phyloP scores from a whole-genome alignment of 2,113 vertebrate genomes.

The Onychorhynchus coronatus region DNA sequence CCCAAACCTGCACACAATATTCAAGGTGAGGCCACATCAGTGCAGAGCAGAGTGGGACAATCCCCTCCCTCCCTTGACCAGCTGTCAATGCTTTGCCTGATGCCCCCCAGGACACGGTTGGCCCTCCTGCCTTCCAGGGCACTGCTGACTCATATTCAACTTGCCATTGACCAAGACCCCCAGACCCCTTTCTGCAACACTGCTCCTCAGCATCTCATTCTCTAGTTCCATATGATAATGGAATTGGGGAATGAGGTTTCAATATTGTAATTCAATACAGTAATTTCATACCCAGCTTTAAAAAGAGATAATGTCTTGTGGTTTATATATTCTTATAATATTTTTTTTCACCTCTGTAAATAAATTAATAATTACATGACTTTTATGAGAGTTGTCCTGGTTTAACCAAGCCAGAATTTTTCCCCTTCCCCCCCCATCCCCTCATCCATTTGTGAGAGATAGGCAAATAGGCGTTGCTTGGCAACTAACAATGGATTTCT shows the following conservation, averaged over 20 bases:
- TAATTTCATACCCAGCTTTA: neutral
- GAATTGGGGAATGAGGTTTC: neutral
- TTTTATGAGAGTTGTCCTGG: no score
- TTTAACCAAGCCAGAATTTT: no score
- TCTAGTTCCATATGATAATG: neutral
- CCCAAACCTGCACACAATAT: neutral
- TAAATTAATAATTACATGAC: neutral
- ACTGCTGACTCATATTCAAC: neutral
- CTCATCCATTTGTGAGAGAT: no score
- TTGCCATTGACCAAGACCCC: neutral
- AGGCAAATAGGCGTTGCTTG: no score
- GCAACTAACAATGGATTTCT: no score
- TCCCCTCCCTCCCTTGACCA: neutral
- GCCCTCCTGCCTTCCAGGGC: neutral
- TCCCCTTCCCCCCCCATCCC: no score
- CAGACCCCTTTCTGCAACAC: neutral
- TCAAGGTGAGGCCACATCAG: neutral
- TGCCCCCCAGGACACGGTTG: neutral
- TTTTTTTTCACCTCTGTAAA: neutral
- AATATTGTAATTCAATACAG: neutral
- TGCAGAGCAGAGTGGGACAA: neutral
- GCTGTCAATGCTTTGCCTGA: neutral
- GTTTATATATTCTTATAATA: neutral
- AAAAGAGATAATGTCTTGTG: neutral
- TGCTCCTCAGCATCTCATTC: neutral